Evolutionary conservation across 2,888 invertebrate genomes (phyloP).

Genomic region (Morpho deidamia): DNA sequence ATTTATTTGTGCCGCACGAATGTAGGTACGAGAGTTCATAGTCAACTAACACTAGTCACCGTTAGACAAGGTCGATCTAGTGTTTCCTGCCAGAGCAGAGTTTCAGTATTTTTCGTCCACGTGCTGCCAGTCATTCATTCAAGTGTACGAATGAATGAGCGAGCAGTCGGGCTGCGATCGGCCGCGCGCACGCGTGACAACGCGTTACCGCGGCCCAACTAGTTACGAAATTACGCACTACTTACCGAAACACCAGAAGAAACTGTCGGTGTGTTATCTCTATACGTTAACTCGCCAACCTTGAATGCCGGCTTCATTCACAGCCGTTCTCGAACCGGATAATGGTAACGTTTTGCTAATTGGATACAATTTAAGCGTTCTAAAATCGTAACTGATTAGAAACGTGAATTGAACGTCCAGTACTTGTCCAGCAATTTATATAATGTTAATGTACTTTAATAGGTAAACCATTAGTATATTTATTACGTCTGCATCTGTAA

Average conservation of each 20-base stretch:
- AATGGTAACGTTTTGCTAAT: constrained; percentile 37
- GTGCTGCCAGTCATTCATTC: constrained; percentile 62
- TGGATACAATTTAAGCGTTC: constrained; percentile 47
- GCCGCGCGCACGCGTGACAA: constrained; percentile 55
- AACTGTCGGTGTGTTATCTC: constrained; percentile 55
- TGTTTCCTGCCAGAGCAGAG: constrained; percentile 29
- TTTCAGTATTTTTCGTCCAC: constrained; percentile 61
- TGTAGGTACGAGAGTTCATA: constrained; percentile 8
- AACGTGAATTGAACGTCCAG: constrained; percentile 41
- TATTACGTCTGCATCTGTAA: background rate
- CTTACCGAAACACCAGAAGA: constrained; percentile 36
- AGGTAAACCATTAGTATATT: too few relatives aligned
- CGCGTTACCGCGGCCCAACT: background rate
- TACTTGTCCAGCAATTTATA: background rate
- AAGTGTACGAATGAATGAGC: constrained; percentile 63
- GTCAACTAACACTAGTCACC: constrained; percentile 27
- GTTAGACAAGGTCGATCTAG: constrained; percentile 31
- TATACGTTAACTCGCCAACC: constrained; percentile 40
- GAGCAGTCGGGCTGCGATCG: constrained; percentile 61
- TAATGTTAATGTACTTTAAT: too few relatives aligned
- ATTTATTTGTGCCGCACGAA: constrained; percentile 7
- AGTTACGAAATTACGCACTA: constrained; percentile 23
- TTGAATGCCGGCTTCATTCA: constrained; percentile 55
- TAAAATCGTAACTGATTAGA: constrained; percentile 33
- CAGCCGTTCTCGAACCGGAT: constrained; percentile 38